These are phyloP conservation scores for Tragelaphus scriptus DNA, from an alignment of 2,113 vertebrate species.

Conservation along the genomic window DNA sequence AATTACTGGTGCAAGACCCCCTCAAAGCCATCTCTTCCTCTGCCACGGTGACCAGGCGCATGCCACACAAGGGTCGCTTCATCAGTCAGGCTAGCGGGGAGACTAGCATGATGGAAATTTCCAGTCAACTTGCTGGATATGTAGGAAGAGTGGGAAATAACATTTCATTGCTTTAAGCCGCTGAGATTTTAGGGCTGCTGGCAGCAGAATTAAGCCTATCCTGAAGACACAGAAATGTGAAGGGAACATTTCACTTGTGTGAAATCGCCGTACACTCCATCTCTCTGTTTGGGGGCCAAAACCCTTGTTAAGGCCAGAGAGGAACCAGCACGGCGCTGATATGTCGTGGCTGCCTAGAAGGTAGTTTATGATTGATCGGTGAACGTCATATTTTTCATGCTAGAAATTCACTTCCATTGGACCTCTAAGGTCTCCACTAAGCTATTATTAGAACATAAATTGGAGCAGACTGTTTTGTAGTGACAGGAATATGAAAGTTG, in stretches of 20 bases:
- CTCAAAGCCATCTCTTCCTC: neutral
- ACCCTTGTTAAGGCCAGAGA: neutral
- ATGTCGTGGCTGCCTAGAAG: neutral
- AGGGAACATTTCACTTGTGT: neutral
- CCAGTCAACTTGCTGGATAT: neutral
- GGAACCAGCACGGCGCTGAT: neutral
- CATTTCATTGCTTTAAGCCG: neutral
- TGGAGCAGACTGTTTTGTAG: neutral
- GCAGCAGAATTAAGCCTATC: neutral
- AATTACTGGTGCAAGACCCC: neutral
- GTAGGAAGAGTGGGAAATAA: neutral
- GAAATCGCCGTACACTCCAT: neutral
- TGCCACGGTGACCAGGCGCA: neutral
- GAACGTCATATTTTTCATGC: neutral
- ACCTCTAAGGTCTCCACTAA: neutral
- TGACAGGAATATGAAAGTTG: conserved; percentile 28
- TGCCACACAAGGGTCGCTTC: neutral
- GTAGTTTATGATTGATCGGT: neutral
- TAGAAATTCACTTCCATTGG: conserved; percentile 7
- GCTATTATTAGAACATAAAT: neutral
- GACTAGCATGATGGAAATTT: neutral
- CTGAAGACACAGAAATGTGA: neutral
- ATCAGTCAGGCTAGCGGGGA: neutral
- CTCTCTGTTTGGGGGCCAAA: neutral
- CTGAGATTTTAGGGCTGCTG: neutral